Evolutionary conservation across 2,888 invertebrate species (phyloP), one percentile per base, ranked within the genome.

Genomic region (Latheticus oryzae): DNA sequence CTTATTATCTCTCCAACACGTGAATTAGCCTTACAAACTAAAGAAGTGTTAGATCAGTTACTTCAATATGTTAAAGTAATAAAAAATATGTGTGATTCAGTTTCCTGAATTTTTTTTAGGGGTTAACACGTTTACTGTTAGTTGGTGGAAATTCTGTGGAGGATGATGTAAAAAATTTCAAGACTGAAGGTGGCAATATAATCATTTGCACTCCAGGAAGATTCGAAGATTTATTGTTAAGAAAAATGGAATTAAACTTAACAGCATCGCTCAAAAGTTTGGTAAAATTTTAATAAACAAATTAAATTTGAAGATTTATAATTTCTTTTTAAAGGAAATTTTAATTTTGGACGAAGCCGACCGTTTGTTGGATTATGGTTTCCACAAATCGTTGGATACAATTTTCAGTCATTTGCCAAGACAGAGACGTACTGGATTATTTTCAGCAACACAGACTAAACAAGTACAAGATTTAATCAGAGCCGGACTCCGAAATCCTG

Each of bases 381-480:
- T 99, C 77, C 90, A 90, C 66, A 81, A 85, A 7, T 87, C 91
- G 1, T 80, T 98, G 8, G 91, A 93, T 65, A 90, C 90, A 8
- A 97, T 99, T 66, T 82, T 99, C 2, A 88, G 90, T 64, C 93
- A 91, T 78, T 79, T 99, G 24, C 99, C 99, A 0, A 88, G 95
- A 21, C 95, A 96, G 73, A 83, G 99, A 17, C 84, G 97, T 65
- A 99, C 99, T 0, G 97, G 97, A 0, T 82, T 99, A n/a, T 99
- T 99, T 81, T 98, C 98, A 0, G 99, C 99, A 0, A 99, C 99
- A 1, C 98, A 98, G 80, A 97, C 97, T 0, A 93, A 94, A 72
- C 93, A 97, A 78, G 84, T 97, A 0, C 88, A 93, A 60, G 91
- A 94, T 70, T 80, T 99, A 7, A 91, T 97, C 42, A 83, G 96